phyloP scores from a whole-genome alignment of 2,888 invertebrate genomes.

The Carterocephalus palaemon region DNA sequence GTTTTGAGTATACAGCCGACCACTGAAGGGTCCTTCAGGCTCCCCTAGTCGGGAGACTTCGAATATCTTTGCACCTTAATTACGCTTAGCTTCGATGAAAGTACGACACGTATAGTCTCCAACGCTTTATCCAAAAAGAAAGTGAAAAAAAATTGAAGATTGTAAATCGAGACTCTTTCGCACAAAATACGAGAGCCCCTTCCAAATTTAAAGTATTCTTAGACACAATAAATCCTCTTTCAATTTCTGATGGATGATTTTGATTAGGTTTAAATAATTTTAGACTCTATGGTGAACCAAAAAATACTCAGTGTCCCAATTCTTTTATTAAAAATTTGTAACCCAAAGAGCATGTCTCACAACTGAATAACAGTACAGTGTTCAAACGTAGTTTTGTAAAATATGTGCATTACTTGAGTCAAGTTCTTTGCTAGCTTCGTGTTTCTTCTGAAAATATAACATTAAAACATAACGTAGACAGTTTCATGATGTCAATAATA shows the following conservation, averaged over 20 bases:
- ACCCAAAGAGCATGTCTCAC: no score
- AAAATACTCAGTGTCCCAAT: no score
- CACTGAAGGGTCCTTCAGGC: constrained; percentile 61
- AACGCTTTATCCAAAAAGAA: constrained; percentile 53
- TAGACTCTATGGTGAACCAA: constrained; percentile 26
- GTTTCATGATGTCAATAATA: constrained; percentile 48
- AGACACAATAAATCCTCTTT: constrained; percentile 44
- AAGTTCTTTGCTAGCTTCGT: constrained; percentile 2
- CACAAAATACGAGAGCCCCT: constrained; percentile 45
- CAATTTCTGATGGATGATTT: constrained; percentile 37
- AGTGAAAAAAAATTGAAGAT: constrained; percentile 53
- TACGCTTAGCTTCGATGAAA: constrained; percentile 62
- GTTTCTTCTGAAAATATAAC: constrained; percentile 37
- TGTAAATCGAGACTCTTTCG: constrained; percentile 45
- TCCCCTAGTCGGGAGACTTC: constrained; percentile 64
- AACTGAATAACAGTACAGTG: no score
- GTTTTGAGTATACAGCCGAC: constrained; percentile 66
- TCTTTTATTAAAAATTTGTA: no score
- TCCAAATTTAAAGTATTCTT: constrained; percentile 44
- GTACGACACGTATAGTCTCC: constrained; percentile 65
- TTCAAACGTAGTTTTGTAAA: no score
- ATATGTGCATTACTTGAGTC: constrained; percentile 2
- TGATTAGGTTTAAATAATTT: constrained; percentile 50
- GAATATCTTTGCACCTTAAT: constrained; percentile 78
- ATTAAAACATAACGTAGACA: constrained; percentile 46